Conservation (phyloP, 2,888 invertebrate genomes). For the Eucera pruinosa region DNA sequence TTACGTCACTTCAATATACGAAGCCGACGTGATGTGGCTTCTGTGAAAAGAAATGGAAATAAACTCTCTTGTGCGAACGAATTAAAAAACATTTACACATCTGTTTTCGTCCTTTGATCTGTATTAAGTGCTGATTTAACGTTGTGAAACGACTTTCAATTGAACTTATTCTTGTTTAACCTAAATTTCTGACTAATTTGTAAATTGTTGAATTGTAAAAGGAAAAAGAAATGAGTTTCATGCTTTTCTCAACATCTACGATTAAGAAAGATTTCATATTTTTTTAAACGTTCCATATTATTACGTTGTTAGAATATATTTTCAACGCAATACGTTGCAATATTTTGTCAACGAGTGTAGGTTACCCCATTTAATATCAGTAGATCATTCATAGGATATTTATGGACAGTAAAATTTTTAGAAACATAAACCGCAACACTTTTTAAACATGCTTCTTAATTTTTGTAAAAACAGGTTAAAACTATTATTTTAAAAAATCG, state of each 20-base stretch:
- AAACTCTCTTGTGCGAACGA: slow-evolving; percentile 11
- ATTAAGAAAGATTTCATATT: background rate
- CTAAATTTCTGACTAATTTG: background rate
- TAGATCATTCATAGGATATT: background rate
- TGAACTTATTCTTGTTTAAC: background rate
- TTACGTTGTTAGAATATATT: no score
- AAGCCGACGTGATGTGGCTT: slow-evolving; percentile 12
- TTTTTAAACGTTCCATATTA: no score
- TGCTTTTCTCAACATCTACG: background rate
- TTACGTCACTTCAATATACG: slow-evolving; percentile 39
- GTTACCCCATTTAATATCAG: no score
- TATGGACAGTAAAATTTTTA: no score
- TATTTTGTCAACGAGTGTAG: no score
- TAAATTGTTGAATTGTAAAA: no score
- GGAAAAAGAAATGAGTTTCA: no score
- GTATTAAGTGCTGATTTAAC: background rate
- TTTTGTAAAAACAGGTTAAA: no score
- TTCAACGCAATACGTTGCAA: no score
- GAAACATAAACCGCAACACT: no score
- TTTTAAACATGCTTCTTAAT: no score
- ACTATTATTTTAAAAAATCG: no score
- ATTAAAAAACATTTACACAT: slow-evolving; percentile 28
- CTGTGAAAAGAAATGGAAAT: slow-evolving; percentile 41
- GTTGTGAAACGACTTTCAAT: background rate
- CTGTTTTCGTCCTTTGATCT: background rate